phyloP scores from a whole-genome alignment of 2,113 vertebrate genomes.

The Pao palembangensis region DNA sequence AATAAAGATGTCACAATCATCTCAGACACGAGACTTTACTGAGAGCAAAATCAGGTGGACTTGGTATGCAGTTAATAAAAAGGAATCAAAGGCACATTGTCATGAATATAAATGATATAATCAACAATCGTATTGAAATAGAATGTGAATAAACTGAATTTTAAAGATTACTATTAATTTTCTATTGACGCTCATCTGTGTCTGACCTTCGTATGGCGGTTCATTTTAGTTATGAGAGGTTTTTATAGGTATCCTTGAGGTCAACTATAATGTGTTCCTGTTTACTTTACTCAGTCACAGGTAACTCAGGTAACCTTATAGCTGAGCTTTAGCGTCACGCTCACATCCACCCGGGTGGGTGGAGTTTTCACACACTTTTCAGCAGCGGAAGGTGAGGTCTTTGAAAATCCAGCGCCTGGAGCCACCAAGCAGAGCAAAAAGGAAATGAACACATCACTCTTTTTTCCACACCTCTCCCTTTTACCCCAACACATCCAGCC shows the following conservation, averaged over 20 bases:
- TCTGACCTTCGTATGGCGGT: too few relatives aligned
- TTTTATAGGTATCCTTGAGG: not conserved
- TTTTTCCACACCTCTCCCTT: conserved; percentile 59
- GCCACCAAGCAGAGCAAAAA: conserved; percentile 60
- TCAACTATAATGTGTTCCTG: not conserved
- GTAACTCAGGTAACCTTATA: not conserved
- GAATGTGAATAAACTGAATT: too few relatives aligned
- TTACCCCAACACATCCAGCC: conserved; percentile 6
- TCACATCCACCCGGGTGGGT: conserved; percentile 45
- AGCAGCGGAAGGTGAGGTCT: conserved; percentile 65
- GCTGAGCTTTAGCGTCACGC: conserved; percentile 7
- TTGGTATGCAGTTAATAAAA: too few relatives aligned
- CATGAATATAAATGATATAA: too few relatives aligned
- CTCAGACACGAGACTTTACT: not conserved
- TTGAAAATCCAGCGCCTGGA: conserved; percentile 70
- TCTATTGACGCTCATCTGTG: too few relatives aligned
- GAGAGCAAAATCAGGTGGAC: not conserved
- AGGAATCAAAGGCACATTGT: too few relatives aligned
- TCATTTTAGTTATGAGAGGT: not conserved
- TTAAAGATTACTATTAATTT: too few relatives aligned
- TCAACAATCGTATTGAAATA: too few relatives aligned
- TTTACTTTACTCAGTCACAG: not conserved
- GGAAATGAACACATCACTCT: conserved; percentile 69
- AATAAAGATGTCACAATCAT: conserved; percentile 18
- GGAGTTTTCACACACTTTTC: conserved; percentile 77